phyloP scores from a whole-genome alignment of 1,140 invertebrate species.

The Microplitis demolitor region DNA sequence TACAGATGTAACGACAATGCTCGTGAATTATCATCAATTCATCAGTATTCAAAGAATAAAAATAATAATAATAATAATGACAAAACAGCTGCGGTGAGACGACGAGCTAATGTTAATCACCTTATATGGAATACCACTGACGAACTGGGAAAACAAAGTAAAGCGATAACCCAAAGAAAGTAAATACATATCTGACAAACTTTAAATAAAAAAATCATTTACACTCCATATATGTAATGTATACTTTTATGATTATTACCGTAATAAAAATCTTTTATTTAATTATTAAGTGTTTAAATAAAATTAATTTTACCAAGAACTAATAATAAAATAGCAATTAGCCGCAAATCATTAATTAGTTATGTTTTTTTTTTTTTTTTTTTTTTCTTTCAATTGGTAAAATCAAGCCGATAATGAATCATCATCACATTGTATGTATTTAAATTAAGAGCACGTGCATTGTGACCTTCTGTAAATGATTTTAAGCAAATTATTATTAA shows the following conservation, averaged over 20 bases:
- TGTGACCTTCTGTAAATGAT: background rate
- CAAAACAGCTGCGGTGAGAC: background rate
- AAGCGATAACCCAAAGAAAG: background rate
- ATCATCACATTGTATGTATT: background rate
- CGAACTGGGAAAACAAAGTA: background rate
- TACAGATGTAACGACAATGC: constrained; percentile 11
- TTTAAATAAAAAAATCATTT: too few relatives aligned
- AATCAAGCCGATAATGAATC: too few relatives aligned
- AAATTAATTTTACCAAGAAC: too few relatives aligned
- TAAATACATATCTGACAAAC: too few relatives aligned
- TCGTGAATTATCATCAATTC: too few relatives aligned
- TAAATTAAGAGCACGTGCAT: background rate
- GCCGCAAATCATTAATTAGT: too few relatives aligned
- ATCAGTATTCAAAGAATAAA: constrained; percentile 1
- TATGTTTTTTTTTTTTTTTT: too few relatives aligned
- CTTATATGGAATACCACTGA: background rate
- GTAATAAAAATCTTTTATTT: too few relatives aligned
- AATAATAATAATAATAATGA: background rate
- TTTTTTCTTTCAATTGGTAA: too few relatives aligned
- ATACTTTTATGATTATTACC: background rate
- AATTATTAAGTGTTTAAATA: too few relatives aligned
- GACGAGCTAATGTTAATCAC: background rate
- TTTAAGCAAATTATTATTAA: background rate
- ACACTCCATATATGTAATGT: background rate
- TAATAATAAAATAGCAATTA: too few relatives aligned